phyloP scores from a whole-genome alignment of 2,888 invertebrate genomes.

The Hypolimnas misippus region DNA sequence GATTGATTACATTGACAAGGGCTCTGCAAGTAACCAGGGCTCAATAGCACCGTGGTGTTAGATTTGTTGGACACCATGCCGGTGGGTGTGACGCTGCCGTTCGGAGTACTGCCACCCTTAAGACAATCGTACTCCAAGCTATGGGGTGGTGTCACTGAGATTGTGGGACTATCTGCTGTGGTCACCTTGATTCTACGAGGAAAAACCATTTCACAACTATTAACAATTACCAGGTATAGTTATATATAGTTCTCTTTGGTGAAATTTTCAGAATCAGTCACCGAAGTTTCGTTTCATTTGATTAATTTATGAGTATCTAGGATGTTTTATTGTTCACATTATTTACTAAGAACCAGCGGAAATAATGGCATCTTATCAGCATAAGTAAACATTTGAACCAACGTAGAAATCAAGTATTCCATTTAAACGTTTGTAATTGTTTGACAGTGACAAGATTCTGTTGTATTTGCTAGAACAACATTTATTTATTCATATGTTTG shows the following conservation, averaged over 20 bases:
- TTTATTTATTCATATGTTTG: background rate
- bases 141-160: conserved; percentile 75
- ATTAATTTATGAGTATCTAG: background rate
- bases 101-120: conserved; percentile 69
- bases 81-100: conserved; percentile 76
- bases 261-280: background rate
- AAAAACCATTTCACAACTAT: background rate
- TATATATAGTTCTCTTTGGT: background rate
- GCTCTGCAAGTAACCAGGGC: conserved; percentile 73
- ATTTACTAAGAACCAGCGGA: conserved; percentile 1
- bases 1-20: conserved; percentile 80
- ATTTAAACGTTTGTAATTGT: background rate
- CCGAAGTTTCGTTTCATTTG: background rate
- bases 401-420: background rate
- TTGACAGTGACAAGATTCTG: background rate
- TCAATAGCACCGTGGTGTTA: conserved; percentile 73
- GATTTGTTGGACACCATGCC: conserved; percentile 72
- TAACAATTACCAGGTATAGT: background rate
- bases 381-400: conserved; percentile 17
- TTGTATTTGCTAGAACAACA: background rate
- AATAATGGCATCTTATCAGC: conserved; percentile 14
- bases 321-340: conserved; percentile 10
- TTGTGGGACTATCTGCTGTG: conserved; percentile 76
- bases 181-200: conserved; percentile 68
- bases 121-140: conserved; percentile 75